Evolutionary conservation across 2,797 vertebrate species (phyloP).

Genomic region (Semaprochilodus insignis): DNA sequence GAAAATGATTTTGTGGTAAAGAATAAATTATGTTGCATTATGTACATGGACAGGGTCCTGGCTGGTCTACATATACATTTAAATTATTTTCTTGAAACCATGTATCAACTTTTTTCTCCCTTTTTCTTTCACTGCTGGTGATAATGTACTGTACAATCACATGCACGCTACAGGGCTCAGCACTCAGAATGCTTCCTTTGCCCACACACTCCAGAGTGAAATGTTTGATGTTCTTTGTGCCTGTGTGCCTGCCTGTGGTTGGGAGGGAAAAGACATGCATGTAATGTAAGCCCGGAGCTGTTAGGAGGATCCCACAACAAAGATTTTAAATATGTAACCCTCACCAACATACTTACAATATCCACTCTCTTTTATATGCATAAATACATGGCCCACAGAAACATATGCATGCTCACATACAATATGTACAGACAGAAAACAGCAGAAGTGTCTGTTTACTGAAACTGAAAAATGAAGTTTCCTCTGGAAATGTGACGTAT

Average conservation of each 20-base stretch:
- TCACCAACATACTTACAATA: not conserved
- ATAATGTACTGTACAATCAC: conserved; percentile 10
- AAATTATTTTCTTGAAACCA: not conserved
- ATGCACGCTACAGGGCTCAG: not conserved
- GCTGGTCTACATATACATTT: not conserved
- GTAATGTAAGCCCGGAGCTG: not conserved
- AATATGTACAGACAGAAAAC: not conserved
- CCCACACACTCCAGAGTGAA: conserved; percentile 3
- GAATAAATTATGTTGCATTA: too few species aligned
- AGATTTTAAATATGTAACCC: not conserved
- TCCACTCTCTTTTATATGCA: not conserved
- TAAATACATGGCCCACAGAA: conserved; percentile 1
- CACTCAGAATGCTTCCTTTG: not conserved
- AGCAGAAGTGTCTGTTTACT: not conserved
- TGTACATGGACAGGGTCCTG: not conserved
- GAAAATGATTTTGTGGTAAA: too few species aligned
- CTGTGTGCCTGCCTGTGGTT: not conserved
- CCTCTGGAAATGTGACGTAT: too few species aligned
- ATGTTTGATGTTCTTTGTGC: not conserved
- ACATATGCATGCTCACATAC: conserved; percentile 4
- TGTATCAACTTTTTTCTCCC: not conserved
- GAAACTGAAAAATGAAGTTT: not conserved
- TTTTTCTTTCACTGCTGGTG: not conserved
- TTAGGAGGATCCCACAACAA: not conserved
- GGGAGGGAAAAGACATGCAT: not conserved